These are phyloP conservation scores for Azorinus chamasolen DNA, from an alignment of 2,888 invertebrate species.

Conservation along the genomic window DNA sequence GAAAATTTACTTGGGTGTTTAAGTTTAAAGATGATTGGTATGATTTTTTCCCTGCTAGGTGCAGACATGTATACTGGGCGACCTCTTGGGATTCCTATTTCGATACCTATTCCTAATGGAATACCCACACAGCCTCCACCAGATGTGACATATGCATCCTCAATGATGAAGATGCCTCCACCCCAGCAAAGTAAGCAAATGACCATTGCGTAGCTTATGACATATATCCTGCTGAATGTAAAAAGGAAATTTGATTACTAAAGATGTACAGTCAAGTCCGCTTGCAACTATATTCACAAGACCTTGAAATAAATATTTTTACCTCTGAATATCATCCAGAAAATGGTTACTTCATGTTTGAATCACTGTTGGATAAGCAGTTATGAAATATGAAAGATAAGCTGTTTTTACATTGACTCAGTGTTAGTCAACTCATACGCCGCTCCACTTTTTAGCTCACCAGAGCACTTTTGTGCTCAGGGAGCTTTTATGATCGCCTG, in stretches of 20 bases:
- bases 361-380: not conserved
- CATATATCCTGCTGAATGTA: too few relatives aligned
- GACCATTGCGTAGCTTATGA: not conserved
- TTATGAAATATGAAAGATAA: too few relatives aligned
- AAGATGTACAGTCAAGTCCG: too few relatives aligned
- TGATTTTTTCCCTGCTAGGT: slow-evolving; percentile 48
- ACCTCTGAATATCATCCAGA: too few relatives aligned
- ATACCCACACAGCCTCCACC: slow-evolving; percentile 22
- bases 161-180: slow-evolving; percentile 56
- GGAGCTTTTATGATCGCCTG: too few relatives aligned
- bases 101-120: slow-evolving; percentile 38
- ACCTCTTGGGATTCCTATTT: slow-evolving; percentile 47
- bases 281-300: not conserved
- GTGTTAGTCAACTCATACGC: too few relatives aligned
- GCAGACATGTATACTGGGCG: slow-evolving; percentile 52
- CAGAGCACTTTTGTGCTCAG: too few relatives aligned
- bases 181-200: slow-evolving; percentile 10
- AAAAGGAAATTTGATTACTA: too few relatives aligned
- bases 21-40: not conserved
- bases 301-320: too few relatives aligned
- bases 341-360: not conserved
- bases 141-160: slow-evolving; percentile 24
- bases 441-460: too few relatives aligned
- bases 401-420: too few relatives aligned
- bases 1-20: not conserved